Base-by-base conservation (phyloP, 1,140 invertebrate genomes). In the Galleria mellonella region DNA sequence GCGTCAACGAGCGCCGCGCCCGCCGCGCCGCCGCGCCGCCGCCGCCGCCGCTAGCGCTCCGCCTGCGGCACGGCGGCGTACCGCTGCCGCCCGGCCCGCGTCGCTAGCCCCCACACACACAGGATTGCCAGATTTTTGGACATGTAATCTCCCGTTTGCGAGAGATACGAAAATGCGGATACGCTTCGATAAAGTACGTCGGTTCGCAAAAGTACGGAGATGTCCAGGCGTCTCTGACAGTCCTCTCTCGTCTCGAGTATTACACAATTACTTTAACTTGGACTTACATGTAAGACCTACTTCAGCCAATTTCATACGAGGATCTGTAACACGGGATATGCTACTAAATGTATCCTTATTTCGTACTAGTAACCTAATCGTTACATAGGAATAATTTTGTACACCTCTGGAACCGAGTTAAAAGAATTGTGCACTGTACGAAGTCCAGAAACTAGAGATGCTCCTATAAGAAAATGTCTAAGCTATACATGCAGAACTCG, bases 51-150 rank as follows among this genome's bases (percentile, higher is more conserved):
- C 55, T 64, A 62, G 59, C 62, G 66, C 51, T 74, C 72, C 62
- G 52, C 52, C 54, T 56, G 66, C 49, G 72, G 65, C 61, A 71
- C 68, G 38, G 72, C 73, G 49, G 71, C 66, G 71, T 75, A 77
- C 60, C 65, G 59, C 64, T 60, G 58, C 47, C 56, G 44, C 46
- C 62, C 55, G 52, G 58, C 56, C 53, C 66, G 59, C 58, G 62
- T 43, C 67, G 66, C 68, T 66, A 64, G 61, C 66, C 47, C 62
- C 51, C 52, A 54, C 53, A 59, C 53, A 54, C 46, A 61, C 37
- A 55, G 52, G 62, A 62, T 54, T 58, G 56, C 55, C 57, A 62
- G 57, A 62, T 43, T 38, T 17, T 29, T 33, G 53, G 55, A 53
- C 37, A 56, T 52, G 47, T 10, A 6, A 23, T 2, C 17, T 23